phyloP scores from a whole-genome alignment of 1,140 invertebrate genomes.

The Apolygus lucorum region DNA sequence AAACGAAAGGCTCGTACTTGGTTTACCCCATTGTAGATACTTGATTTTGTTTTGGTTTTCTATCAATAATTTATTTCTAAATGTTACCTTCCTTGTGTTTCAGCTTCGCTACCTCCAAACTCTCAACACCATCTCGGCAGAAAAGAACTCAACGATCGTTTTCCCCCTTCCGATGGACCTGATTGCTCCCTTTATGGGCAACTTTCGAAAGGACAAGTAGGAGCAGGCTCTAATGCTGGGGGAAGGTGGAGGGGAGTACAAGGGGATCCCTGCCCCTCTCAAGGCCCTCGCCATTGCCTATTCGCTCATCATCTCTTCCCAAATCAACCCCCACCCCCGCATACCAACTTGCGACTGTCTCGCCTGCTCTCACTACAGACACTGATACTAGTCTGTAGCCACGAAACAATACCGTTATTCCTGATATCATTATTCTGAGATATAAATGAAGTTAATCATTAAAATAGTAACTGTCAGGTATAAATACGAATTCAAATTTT shows the following conservation, averaged over 20 bases:
- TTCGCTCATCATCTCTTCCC: constrained; percentile 2
- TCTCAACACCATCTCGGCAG: constrained; percentile 87
- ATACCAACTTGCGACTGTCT: constrained; percentile 5
- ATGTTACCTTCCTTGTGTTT: constrained; percentile 24
- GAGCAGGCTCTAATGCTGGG: background rate
- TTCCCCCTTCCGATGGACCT: constrained; percentile 93
- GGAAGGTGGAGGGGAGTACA: background rate
- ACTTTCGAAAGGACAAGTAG: background rate
- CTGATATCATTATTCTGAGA: too few relatives aligned
- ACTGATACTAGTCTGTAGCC: too few relatives aligned
- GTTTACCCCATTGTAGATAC: too few relatives aligned
- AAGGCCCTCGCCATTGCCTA: background rate
- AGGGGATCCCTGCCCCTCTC: background rate
- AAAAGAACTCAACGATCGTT: constrained; percentile 97
- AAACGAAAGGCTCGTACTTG: too few relatives aligned
- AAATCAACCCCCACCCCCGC: constrained; percentile 5
- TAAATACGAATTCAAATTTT: too few relatives aligned
- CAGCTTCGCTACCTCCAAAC: constrained; percentile 52
- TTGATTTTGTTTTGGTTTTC: too few relatives aligned
- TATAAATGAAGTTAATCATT: too few relatives aligned
- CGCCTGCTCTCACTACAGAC: constrained; percentile 4
- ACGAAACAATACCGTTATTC: too few relatives aligned
- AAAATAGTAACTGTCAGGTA: too few relatives aligned
- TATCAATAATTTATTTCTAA: too few relatives aligned
- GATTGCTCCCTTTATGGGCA: constrained; percentile 63